Evolutionary conservation across 53 echinoderm and acorn worm genomes (phyloP).

Genomic region (Astropecten irregularis): DNA sequence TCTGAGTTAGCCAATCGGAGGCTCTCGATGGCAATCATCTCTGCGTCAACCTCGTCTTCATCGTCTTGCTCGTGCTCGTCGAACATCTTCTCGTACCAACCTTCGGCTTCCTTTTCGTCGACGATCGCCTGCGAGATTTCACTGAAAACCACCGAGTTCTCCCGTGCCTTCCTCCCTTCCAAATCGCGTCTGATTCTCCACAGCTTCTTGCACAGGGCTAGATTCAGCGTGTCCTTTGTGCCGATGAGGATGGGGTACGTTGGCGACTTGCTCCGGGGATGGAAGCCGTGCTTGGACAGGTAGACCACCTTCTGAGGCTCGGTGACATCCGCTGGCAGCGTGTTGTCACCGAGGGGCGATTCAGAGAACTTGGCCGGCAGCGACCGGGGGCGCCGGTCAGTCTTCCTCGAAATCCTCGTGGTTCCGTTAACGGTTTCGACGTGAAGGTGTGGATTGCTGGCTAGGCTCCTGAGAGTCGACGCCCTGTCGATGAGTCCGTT

Average conservation of each 20-base stretch:
- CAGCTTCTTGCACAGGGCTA: conserved; percentile 55
- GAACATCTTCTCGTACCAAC: conserved; percentile 61
- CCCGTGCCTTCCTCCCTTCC: conserved; percentile 73
- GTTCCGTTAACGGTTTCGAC: conserved; percentile 50
- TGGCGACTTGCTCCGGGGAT: conserved; percentile 75
- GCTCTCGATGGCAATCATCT: conserved; percentile 55
- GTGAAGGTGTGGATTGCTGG: conserved; percentile 70
- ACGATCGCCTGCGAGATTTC: conserved; percentile 39
- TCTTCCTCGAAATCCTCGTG: conserved; percentile 23
- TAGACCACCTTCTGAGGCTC: conserved; percentile 34
- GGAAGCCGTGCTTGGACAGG: conserved; percentile 61
- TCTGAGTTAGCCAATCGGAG: conserved; percentile 62
- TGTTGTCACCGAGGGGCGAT: not conserved
- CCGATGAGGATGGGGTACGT: conserved; percentile 69
- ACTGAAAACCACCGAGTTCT: conserved; percentile 69
- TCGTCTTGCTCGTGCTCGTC: conserved; percentile 50
- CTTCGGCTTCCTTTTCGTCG: not conserved
- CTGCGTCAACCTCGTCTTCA: conserved; percentile 41
- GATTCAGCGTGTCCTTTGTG: conserved; percentile 61
- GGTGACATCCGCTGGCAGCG: not conserved
- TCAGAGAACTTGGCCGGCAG: conserved; percentile 43
- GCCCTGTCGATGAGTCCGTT: conserved; percentile 59
- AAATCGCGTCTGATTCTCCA: conserved; percentile 62
- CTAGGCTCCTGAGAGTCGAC: conserved; percentile 68
- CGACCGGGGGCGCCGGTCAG: conserved; percentile 38